phyloP scores from a whole-genome alignment of 2,797 vertebrate species.

The Acrocephalus scirpaceus region DNA sequence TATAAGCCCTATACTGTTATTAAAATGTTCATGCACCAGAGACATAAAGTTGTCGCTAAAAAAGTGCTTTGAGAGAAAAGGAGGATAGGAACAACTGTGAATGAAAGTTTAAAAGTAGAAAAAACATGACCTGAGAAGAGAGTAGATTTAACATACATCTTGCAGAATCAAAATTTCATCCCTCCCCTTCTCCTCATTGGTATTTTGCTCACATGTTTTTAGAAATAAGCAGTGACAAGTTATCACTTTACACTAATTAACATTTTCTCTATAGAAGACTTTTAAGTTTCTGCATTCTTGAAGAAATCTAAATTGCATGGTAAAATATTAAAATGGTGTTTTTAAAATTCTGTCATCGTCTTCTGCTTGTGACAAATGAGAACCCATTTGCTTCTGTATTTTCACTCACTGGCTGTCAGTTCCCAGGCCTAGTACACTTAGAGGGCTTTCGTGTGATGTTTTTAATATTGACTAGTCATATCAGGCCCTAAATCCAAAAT shows the following conservation, averaged over 20 bases:
- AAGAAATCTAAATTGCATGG: not conserved
- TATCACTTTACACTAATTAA: not conserved
- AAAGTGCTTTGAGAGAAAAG: not conserved
- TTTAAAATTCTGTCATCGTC: not conserved
- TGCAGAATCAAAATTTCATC: not conserved
- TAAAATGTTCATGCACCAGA: not conserved
- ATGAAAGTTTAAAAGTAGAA: not conserved
- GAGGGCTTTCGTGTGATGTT: not conserved
- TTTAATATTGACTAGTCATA: not conserved
- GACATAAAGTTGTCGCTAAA: not conserved
- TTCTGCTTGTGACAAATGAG: not conserved
- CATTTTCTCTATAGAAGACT: not conserved
- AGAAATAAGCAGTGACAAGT: not conserved
- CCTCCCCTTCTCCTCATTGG: not conserved
- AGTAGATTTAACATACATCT: not conserved
- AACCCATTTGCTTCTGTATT: not conserved
- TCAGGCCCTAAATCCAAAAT: not conserved
- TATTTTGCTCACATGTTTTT: not conserved
- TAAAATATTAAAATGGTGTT: not conserved
- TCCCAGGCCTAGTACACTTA: not conserved
- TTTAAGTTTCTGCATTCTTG: not conserved
- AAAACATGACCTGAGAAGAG: not conserved
- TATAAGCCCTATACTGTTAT: not conserved
- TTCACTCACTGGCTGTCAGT: not conserved
- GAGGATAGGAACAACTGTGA: not conserved